Base-by-base conservation (phyloP, 2,797 vertebrate species). In the Sebastes trivittatus region DNA sequence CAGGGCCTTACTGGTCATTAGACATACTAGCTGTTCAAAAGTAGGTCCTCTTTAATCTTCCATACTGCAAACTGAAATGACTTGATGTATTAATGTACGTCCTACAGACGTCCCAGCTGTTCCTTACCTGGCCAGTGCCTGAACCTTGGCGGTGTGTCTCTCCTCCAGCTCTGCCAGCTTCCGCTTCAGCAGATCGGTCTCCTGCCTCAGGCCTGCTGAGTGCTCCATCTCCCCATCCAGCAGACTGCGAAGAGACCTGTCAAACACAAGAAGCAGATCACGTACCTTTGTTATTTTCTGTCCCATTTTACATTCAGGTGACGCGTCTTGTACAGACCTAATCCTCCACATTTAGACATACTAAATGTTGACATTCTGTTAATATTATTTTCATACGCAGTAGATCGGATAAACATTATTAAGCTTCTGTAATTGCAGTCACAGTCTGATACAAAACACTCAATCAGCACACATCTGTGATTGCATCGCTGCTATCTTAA, bases 221-320 rank as follows among this genome's bases (percentile, higher is more conserved):
- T 98, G 98, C 80, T 99, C 98, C 98, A 99, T 99, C 95, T 99
- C 98, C 4, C 97, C 97, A 1, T 99, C 98, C 69, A 99, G 94
- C 79, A 99, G 96, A 79, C 95, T 96, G 69, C 98, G 95, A 64
- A 99, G 96, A 5, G 98, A 99, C 88, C 98, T 99, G 93, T 18
- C 42, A 7, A 59, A 80, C 34, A 86, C 46, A 79, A 2, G 11
- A 20, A 63, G 36, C 0, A 30, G 27, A 65, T 36, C 77, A 80
- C n/a, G 16, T 2, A 23, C 23, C 66, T 16, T 3, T 23, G 8
- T 13, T 56, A 11, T 30, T 32, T 52, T 52, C 68, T 32, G 29
- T 38, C 58, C 11, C 8, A 55, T n/a, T 66, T 32, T 32, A 18
- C 11, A 62, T 58, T 66, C 75, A 72, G 55, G 72, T 38, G 75